Evolutionary conservation across 1,140 invertebrate genomes (phyloP), one percentile per base, ranked within the genome.

Genomic region (Anastatus disparis): DNA sequence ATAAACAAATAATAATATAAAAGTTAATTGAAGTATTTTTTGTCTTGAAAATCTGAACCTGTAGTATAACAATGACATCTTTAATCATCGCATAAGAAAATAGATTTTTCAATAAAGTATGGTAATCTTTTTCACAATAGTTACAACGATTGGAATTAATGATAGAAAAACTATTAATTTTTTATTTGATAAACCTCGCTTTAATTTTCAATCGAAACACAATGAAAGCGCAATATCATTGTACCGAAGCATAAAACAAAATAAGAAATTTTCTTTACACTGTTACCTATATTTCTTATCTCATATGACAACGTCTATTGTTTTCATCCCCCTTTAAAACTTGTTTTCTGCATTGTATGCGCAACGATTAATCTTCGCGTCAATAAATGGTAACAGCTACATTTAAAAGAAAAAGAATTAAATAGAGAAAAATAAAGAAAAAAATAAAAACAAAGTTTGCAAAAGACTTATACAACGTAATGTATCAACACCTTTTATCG

Each of bases 251-350:
- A 17, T 22, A 50, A 63, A 52, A 63, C 9, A 6, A n/a, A n/a
- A n/a, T n/a, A n/a, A n/a, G n/a, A 62, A 22, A n/a, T 13, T 7
- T 3, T 17, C 12, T 44, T 6, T 59, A 10, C 17, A 26, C 17
- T 20, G 7, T 50, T 29, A 61, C 42, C 58, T 46, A 61, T 46
- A 61, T 46, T 46, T 55, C 29, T 59, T 59, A 59, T 59, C 56
- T 2, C 0, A 26, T 7, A n/a, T 12, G 53, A n/a, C n/a, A n/a
- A n/a, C n/a, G n/a, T n/a, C n/a, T n/a, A n/a, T n/a, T 61, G 7
- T 46, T 61, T 46, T 44, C 56, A 55, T 44, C 56, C 56, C 35
- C 56, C 38, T 59, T 29, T 40, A 35, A n/a, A n/a, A n/a, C n/a
- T n/a, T n/a, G n/a, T n/a, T n/a, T n/a, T n/a, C 15, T n/a, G 46